Percentiles rank a stretch among this genome's conserved stretches.
These are phyloP conservation scores for Falco novaeseelandiae DNA, from an alignment of 2,797 vertebrate genomes.

Conservation along the genomic window DNA sequence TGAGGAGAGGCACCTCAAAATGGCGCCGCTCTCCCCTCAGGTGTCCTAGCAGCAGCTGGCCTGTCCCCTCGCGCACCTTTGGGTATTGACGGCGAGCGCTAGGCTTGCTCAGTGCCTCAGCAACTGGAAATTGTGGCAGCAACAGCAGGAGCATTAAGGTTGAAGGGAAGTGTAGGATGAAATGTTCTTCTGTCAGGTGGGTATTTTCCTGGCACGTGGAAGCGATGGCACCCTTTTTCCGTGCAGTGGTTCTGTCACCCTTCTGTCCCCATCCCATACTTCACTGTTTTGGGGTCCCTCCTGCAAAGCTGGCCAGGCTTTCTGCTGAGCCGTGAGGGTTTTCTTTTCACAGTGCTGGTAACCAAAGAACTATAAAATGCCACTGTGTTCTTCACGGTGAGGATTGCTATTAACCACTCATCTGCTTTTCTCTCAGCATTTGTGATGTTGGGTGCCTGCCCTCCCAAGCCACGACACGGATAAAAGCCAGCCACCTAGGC, in stretches of 20 bases:
- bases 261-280: neutral
- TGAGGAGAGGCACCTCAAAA: neutral
- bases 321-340: neutral
- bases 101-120: neutral
- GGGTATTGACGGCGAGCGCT: rapidly evolving
- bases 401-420: neutral
- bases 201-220: rapidly evolving
- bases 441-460: neutral
- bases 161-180: neutral
- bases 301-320: neutral
- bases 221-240: neutral
- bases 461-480: neutral
- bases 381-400: neutral
- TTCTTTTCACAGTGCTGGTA: neutral
- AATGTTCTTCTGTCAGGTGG: neutral
- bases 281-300: neutral
- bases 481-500: neutral
- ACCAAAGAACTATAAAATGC: neutral
- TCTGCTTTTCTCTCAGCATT: neutral
- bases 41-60: rapidly evolving
- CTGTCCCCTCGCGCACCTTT: rapidly evolving
- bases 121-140: neutral
- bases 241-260: neutral
- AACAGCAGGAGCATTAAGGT: neutral
- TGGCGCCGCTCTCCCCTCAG: neutral